These are phyloP conservation scores for Sclerodermus sp. DNA, from an alignment of 2,888 invertebrate species.

Conservation along the genomic window DNA sequence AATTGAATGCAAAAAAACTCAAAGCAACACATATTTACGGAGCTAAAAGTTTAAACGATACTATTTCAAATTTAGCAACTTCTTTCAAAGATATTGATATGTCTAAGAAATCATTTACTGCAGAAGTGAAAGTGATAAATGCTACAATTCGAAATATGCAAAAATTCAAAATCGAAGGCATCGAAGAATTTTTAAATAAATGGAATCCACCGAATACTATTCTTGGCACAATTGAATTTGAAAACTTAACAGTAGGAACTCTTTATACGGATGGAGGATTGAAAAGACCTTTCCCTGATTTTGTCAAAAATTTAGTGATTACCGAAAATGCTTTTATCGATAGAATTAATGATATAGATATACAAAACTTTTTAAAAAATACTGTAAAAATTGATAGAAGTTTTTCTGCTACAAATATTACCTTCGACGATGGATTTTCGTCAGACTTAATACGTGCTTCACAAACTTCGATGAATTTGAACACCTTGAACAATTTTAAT, in stretches of 20 bases:
- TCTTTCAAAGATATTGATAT: conserved; percentile 25
- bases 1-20: conserved; percentile 26
- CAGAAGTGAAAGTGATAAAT: background rate
- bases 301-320: conserved; percentile 40
- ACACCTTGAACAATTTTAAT: background rate
- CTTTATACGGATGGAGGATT: conserved; percentile 22
- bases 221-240: conserved; percentile 23
- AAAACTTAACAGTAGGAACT: conserved; percentile 19
- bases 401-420: conserved; percentile 48
- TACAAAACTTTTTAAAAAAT: conserved; percentile 48
- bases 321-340: conserved; percentile 48
- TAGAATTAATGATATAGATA: conserved; percentile 52
- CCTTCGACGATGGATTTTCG: conserved; percentile 52
- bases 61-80: conserved; percentile 21
- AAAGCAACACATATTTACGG: conserved; percentile 26
- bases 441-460: background rate
- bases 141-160: conserved; percentile 1
- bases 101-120: conserved; percentile 15
- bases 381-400: conserved; percentile 54
- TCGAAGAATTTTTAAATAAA: conserved; percentile 17
- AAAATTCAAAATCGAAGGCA: background rate
- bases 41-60: conserved; percentile 22
- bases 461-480: background rate
- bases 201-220: conserved; percentile 31
- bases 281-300: conserved; percentile 19